These are phyloP conservation scores for Steatocranus sp. DNA, from an alignment of 2,797 vertebrate species.

Conservation along the genomic window DNA sequence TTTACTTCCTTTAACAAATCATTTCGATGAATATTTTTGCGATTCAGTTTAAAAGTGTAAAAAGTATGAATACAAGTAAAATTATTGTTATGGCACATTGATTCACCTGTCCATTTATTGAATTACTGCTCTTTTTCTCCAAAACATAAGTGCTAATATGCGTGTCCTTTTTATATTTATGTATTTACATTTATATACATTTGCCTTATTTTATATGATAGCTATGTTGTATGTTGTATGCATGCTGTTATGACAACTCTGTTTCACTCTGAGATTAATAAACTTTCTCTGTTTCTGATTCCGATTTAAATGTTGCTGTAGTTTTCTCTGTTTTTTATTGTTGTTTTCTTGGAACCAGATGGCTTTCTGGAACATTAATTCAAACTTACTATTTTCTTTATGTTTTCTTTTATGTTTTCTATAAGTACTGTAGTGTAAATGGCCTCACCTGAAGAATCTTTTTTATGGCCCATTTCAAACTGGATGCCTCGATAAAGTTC, in stretches of 20 bases:
- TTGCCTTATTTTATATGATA: not conserved
- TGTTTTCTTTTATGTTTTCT: not conserved
- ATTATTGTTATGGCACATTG: not conserved
- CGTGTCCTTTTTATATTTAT: not conserved
- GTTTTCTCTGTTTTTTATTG: not conserved
- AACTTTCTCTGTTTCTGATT: not conserved
- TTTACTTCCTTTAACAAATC: not conserved
- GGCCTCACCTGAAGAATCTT: conserved; percentile 73
- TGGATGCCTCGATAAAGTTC: conserved; percentile 92
- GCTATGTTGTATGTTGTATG: not conserved
- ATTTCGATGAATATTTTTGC: not conserved
- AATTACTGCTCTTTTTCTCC: not conserved
- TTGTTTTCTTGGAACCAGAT: not conserved
- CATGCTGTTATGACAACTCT: not conserved
- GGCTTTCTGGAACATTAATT: not conserved
- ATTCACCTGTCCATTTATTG: not conserved
- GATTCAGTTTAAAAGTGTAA: not conserved
- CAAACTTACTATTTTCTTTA: not conserved
- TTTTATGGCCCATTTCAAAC: conserved; percentile 84
- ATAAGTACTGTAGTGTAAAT: not conserved
- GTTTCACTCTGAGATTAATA: not conserved
- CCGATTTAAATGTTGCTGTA: not conserved
- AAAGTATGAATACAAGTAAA: not conserved
- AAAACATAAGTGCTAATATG: not conserved
- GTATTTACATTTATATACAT: not conserved